Evolutionary conservation across 2,888 invertebrate genomes (phyloP).

Genomic region (Eupithecia vulgata): DNA sequence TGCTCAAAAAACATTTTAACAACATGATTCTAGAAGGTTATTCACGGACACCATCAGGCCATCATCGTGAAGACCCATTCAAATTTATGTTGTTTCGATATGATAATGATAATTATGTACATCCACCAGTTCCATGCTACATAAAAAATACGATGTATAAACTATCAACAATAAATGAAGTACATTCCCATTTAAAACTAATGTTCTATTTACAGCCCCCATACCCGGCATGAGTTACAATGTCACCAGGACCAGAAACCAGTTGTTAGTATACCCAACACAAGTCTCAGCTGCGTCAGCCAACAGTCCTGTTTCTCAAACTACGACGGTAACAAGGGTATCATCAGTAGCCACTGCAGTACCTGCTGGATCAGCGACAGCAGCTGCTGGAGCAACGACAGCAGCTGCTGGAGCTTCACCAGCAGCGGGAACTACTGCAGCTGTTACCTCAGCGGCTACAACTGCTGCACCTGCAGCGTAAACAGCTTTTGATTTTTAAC

Average conservation of each 20-base stretch:
- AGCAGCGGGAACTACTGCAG: conserved; percentile 38
- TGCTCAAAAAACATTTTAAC: too few species aligned
- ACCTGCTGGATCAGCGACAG: conserved; percentile 40
- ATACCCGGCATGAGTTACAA: not conserved
- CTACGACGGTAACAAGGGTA: conserved; percentile 8
- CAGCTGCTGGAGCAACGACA: conserved; percentile 43
- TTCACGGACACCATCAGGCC: too few species aligned
- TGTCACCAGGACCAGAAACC: not conserved
- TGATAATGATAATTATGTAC: too few species aligned
- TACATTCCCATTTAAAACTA: too few species aligned
- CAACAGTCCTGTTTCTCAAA: not conserved
- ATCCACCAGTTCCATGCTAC: too few species aligned
- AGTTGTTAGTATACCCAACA: not conserved
- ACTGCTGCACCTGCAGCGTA: conserved; percentile 12
- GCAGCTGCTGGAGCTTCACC: conserved; percentile 42
- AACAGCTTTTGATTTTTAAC: not conserved
- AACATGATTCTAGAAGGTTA: too few species aligned
- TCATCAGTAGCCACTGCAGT: conserved; percentile 31
- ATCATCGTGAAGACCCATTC: too few species aligned
- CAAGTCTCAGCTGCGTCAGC: not conserved
- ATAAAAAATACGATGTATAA: too few species aligned
- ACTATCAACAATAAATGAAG: too few species aligned
- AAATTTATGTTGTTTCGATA: too few species aligned
- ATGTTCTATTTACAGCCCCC: not conserved
- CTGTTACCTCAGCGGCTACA: conserved; percentile 38